These are phyloP conservation scores for Drosophila acutilabella DNA, from an alignment of 2,888 invertebrate species.

Conservation along the genomic window DNA sequence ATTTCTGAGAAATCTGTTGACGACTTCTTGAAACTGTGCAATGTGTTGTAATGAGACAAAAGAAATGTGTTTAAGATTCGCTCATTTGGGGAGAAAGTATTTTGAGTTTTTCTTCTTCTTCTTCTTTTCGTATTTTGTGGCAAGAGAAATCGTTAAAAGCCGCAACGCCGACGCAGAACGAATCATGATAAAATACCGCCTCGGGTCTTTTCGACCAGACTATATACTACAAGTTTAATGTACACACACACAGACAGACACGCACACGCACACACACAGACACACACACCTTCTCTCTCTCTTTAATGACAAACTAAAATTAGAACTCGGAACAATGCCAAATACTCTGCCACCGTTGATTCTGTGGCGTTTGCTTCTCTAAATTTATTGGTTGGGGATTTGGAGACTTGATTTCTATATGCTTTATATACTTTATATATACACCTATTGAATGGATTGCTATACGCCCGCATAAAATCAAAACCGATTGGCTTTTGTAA, in stretches of 20 bases:
- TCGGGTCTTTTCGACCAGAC: conserved; percentile 14
- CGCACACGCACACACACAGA: conserved; percentile 44
- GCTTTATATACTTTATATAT: conserved; percentile 5
- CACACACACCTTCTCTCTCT: conserved; percentile 33
- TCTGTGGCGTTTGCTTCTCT: conserved; percentile 32
- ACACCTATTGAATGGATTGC: conserved; percentile 36
- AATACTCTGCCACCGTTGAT: conserved; percentile 67
- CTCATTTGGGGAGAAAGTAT: conserved; percentile 51
- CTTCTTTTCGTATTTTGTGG: background rate
- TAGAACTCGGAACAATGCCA: conserved; percentile 83
- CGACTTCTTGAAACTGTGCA: conserved; percentile 18
- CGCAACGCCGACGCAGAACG: conserved; percentile 64
- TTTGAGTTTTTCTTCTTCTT: conserved; percentile 4
- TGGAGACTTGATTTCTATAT: conserved; percentile 39
- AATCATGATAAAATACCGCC: conserved; percentile 24
- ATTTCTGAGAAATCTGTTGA: conserved; percentile 14
- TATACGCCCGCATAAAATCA: conserved; percentile 33
- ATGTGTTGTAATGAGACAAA: conserved; percentile 27
- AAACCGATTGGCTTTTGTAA: conserved; percentile 7
- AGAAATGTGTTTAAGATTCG: conserved; percentile 42
- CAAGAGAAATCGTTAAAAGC: conserved; percentile 59
- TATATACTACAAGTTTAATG: conserved; percentile 18
- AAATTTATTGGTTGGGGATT: conserved; percentile 18
- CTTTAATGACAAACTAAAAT: conserved; percentile 80
- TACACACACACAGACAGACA: conserved; percentile 36